Conservation (phyloP, 2,113 vertebrate genomes). For the Hirundichthys speculiger region DNA sequence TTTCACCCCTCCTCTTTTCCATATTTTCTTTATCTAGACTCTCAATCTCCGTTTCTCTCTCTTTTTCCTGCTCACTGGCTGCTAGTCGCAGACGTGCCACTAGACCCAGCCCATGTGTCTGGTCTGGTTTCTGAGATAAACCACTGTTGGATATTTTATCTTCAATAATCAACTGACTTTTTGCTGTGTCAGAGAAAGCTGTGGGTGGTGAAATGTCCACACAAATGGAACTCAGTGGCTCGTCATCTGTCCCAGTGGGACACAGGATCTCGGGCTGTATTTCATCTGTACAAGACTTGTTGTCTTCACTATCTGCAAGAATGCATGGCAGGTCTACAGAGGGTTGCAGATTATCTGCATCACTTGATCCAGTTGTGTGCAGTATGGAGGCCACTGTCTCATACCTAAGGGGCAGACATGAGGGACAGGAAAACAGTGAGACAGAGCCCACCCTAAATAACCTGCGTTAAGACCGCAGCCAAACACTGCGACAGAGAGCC, state of each 20-base stretch:
- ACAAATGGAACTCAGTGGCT: not conserved
- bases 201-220: slow-evolving; percentile 43
- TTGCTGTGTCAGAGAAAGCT: slow-evolving; percentile 39
- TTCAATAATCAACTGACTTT: slow-evolving; percentile 4
- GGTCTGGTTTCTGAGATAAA: not conserved
- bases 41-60: slow-evolving; percentile 40
- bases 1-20: not conserved
- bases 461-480: slow-evolving; percentile 12
- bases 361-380: slow-evolving; percentile 43
- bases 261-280: slow-evolving; percentile 5
- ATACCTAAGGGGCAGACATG: slow-evolving; percentile 60
- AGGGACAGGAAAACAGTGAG: slow-evolving; percentile 58
- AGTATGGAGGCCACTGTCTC: slow-evolving; percentile 62
- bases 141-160: slow-evolving; percentile 3
- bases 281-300: slow-evolving; percentile 10
- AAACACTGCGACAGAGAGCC: slow-evolving; percentile 23
- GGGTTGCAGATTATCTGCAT: slow-evolving; percentile 13
- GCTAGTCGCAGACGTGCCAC: slow-evolving; percentile 67
- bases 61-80: slow-evolving; percentile 65
- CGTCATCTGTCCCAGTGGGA: slow-evolving; percentile 27
- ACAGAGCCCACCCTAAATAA: slow-evolving; percentile 35
- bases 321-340: slow-evolving; percentile 13
- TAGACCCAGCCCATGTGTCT: slow-evolving; percentile 26
- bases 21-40: not conserved
- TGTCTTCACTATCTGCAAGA: slow-evolving; percentile 16